Base-by-base conservation (phyloP, 2,113 vertebrate species). In the Catharus minimus region DNA sequence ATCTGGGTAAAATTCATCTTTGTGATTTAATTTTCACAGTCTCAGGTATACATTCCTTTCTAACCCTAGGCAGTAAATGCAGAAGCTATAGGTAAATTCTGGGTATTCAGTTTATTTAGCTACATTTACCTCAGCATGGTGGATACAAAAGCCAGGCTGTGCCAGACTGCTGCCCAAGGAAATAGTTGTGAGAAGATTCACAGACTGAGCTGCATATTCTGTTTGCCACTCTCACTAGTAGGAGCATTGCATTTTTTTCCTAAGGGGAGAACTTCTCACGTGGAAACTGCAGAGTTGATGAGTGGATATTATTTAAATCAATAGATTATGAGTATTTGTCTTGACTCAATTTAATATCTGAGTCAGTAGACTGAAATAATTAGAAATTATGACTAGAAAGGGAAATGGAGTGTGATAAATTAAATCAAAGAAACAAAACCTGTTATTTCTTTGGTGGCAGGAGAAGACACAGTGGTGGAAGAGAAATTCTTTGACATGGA, bases 341-440 rank as follows among this genome's bases (percentile, higher is more conserved):
- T 87, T 36, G 16, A 77, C 52, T 88, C 72, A 81, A 38, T 95
- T 93, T 93, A 95, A 49, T 95, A 95, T 91, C 94, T 81, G 74
- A 94, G 68, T 95, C 82, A 95, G 84, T 68, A 95, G 92, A 82
- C 95, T 94, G 92, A 95, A 96, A 95, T 96, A 97, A 97, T 88
- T 94, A 93, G 84, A 94, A 97, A 94, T 89, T 89, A 76, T 93
- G 49, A 94, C 77, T 95, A 90, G 92, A 89, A 96, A 90, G 81
- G 82, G 84, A 95, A 94, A 95, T 92, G 86, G 78, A 67, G 79
- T 89, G 90, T 88, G 88, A 94, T 82, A 95, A 84, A 96, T 95
- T 88, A 92, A 95, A 94, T 92, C 93, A 94, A 97, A 96, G 94
- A 97, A 95, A 93, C 72, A 79, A 94, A 95, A 82, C 74, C 68